phyloP scores from a whole-genome alignment of 2,113 vertebrate species.

The Orthonyx spaldingii region DNA sequence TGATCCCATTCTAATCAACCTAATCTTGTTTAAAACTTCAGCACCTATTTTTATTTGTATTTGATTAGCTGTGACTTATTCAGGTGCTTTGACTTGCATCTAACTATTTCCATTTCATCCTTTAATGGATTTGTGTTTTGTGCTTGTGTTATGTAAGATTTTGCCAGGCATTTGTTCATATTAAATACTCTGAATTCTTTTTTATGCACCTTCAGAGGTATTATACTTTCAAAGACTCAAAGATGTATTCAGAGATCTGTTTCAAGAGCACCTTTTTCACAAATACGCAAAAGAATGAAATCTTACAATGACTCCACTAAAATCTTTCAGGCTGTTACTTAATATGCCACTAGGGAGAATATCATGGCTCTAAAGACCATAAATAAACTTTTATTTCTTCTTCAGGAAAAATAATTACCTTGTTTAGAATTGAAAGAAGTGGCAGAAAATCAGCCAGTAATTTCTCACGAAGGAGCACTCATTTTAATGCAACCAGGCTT shows the following conservation, averaged over 20 bases:
- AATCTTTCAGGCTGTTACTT: background rate
- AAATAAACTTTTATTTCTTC: constrained; percentile 15
- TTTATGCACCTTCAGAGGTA: background rate
- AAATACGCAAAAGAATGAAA: background rate
- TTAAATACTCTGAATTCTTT: background rate
- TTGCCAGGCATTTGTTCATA: background rate
- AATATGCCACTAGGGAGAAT: background rate
- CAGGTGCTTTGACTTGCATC: background rate
- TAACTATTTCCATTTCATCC: constrained; percentile 5
- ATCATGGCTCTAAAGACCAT: background rate
- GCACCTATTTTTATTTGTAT: background rate
- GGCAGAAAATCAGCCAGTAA: constrained; percentile 10
- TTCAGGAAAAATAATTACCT: background rate
- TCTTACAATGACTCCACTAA: background rate
- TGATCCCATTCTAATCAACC: background rate
- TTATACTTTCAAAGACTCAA: background rate
- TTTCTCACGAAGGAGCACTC: background rate
- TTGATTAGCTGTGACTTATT: background rate
- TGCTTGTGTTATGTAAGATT: background rate
- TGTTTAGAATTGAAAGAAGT: background rate
- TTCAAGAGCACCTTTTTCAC: background rate
- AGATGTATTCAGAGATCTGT: background rate
- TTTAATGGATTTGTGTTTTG: background rate
- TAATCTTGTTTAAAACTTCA: background rate
- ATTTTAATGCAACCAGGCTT: background rate